Base-by-base conservation (phyloP, 2,113 vertebrate species). In the Pan paniscus region DNA sequence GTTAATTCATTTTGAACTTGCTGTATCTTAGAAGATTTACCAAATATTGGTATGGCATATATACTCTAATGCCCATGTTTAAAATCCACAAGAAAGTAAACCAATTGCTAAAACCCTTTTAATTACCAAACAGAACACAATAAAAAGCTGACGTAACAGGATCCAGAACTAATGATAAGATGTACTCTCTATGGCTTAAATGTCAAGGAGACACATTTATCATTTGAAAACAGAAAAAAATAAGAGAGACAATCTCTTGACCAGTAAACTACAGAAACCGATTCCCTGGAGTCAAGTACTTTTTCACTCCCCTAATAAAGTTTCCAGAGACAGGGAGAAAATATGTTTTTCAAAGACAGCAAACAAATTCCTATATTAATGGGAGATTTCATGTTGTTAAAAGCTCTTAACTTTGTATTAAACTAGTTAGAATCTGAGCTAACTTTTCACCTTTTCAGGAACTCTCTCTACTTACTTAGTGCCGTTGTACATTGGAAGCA, bases 401-500 rank as follows among this genome's bases (percentile, higher is more conserved):
- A 76, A 96, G 90, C 64, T 88, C 70, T 96, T 95, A 73, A 91
- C 68, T 97, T 97, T 52, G 86, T 30, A 43, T 40, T 64, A 86
- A 97, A 75, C 40, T 93, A 96, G 75, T 48, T 2, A 97, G 80
- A 91, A 91, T 6, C 14, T 80, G 55, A 25, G 55, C 70, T 85
- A 64, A 46, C 6, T 98, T 97, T 96, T 95, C 90, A 78, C 0
- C 94, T 82, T 94, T 88, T 95, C 94, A 94, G 8, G 57, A 98
- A 72, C 84, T 97, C 75, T 93, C 30, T 96, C 43, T 81, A 95
- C 93, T 95, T 1, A 9, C 89, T 90, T 59, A 97, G 89, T 96
- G 85, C 18, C 75, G 88, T 86, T 93, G 92, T 17, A 87, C 92
- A 68, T 6, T 94, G 87, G 93, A 97, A 98, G 72, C 88, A 97